Evolutionary conservation across 2,113 vertebrate genomes (phyloP).

Genomic region (Riparia riparia): DNA sequence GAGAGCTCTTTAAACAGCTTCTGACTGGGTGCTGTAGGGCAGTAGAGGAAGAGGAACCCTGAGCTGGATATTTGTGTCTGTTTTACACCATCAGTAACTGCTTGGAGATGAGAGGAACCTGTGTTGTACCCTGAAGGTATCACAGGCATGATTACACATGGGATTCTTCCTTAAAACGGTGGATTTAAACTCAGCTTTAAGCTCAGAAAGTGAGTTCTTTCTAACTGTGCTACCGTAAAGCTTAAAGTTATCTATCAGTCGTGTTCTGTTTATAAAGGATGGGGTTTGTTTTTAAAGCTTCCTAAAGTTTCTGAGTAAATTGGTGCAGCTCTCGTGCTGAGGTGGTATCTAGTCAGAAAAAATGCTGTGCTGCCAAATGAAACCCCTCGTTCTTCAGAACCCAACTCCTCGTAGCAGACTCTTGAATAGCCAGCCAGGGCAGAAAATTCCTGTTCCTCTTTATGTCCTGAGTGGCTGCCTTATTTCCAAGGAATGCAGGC

Average conservation of each 20-base stretch:
- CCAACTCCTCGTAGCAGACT: neutral
- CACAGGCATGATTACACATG: neutral
- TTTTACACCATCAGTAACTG: neutral
- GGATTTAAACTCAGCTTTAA: neutral
- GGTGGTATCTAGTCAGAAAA: neutral
- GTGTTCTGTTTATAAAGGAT: neutral
- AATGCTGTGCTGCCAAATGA: neutral
- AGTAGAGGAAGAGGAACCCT: accelerated
- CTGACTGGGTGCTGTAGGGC: neutral
- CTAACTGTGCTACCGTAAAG: neutral
- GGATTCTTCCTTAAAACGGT: neutral
- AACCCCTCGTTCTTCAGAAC: neutral
- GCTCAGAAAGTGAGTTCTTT: neutral
- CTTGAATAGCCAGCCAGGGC: neutral
- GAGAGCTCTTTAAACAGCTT: neutral
- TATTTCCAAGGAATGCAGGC: neutral
- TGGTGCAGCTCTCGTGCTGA: accelerated
- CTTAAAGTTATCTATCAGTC: accelerated
- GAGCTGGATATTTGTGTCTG: accelerated
- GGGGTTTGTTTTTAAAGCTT: neutral
- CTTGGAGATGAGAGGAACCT: neutral
- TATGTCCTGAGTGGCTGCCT: neutral
- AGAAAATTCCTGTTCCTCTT: neutral
- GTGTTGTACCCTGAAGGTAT: accelerated
- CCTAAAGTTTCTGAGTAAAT: neutral